phyloP scores from a whole-genome alignment of 2,797 vertebrate species.

The Cuniculus paca region DNA sequence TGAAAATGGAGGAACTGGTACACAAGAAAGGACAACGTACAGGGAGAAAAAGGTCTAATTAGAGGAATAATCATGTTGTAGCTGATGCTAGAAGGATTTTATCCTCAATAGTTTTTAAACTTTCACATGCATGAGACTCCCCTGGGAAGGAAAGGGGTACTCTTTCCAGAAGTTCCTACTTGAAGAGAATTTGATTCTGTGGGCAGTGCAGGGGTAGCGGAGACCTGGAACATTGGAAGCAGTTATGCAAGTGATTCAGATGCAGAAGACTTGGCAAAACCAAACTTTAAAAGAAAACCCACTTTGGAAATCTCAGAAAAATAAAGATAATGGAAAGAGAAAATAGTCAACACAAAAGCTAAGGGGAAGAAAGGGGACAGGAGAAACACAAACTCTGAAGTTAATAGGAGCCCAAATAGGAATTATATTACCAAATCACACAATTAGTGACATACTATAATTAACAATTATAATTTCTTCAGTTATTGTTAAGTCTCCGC shows the following conservation, averaged over 20 bases:
- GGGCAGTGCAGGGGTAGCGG: neutral
- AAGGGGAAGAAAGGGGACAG: neutral
- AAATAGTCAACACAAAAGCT: neutral
- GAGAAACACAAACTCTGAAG: conserved; percentile 16
- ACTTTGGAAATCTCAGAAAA: neutral
- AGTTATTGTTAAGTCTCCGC: conserved; percentile 17
- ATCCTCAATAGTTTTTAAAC: neutral
- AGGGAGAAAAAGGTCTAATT: neutral
- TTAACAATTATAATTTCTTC: neutral
- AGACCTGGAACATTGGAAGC: neutral
- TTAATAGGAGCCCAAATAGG: neutral
- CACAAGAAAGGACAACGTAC: neutral
- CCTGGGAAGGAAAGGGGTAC: accelerated
- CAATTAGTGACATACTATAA: neutral
- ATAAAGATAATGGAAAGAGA: neutral
- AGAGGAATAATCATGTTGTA: neutral
- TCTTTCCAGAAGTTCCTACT: neutral
- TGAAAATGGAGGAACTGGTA: conserved; percentile 12
- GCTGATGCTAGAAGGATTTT: neutral
- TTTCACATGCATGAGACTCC: neutral
- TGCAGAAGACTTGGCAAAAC: neutral
- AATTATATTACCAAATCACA: conserved; percentile 39
- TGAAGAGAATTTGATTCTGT: neutral
- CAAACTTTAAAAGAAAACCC: conserved; percentile 21
- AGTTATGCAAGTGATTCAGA: neutral